These are phyloP conservation scores for Podabrus alpinus DNA, from an alignment of 2,888 invertebrate species.

Conservation along the genomic window DNA sequence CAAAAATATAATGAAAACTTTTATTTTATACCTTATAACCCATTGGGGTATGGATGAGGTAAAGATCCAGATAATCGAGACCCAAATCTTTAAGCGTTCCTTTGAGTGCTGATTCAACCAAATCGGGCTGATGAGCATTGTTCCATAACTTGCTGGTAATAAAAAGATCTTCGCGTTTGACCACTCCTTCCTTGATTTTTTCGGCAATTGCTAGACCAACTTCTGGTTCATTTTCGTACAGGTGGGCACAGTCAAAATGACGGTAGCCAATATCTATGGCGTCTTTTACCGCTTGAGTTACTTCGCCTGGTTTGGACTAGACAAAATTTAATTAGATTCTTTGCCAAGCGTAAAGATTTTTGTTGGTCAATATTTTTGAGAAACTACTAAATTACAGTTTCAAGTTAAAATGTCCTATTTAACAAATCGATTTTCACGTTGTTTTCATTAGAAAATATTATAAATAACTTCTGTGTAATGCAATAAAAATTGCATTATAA, in stretches of 20 bases:
- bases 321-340: no score
- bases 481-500: no score
- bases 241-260: slow-evolving; percentile 74
- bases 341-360: no score
- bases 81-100: slow-evolving; percentile 73
- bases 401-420: no score
- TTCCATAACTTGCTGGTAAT: slow-evolving; percentile 76
- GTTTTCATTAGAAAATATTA: no score
- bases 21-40: slow-evolving; percentile 71
- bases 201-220: slow-evolving; percentile 66
- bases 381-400: no score
- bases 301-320: slow-evolving; percentile 69
- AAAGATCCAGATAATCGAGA: slow-evolving; percentile 81
- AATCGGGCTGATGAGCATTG: slow-evolving; percentile 79
- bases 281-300: slow-evolving; percentile 67
- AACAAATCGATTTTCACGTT: no score
- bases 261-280: slow-evolving; percentile 79
- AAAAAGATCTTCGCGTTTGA: slow-evolving; percentile 72
- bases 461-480: no score
- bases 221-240: slow-evolving; percentile 73
- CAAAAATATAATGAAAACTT: no score
- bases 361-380: no score
- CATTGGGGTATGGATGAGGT: slow-evolving; percentile 91
- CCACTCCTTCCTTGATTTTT: slow-evolving; percentile 67
- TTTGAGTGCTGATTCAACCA: slow-evolving; percentile 72